Evolutionary conservation across 1,140 invertebrate genomes (phyloP), one percentile per base, ranked within the genome.

Genomic region (Pachyrhynchus sulphureomaculatus): DNA sequence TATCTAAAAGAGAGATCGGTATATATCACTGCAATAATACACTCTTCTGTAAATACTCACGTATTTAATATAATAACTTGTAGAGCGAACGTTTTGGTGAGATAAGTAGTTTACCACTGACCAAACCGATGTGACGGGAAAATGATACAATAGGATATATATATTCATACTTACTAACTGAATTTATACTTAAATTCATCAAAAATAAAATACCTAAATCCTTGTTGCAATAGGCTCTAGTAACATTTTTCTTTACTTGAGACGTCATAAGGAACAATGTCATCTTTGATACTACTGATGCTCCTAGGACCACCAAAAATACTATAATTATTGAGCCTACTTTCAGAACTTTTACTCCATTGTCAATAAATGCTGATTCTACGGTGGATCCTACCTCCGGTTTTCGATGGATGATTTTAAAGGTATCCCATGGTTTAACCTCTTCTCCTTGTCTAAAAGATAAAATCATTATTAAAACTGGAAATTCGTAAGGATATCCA

Each of bases 201-300:
- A 20, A 18, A 42, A 2, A 42, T 26, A 10, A 68, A 56, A 53
- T 64, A 71, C 90, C 86, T 80, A 88, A 82, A 78, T 88, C 79
- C 72, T 83, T 85, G 78, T 92, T 93, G 77, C 92, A 95, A 78
- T 90, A 91, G 10, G 83, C 77, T 67, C 93, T 80, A 39, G 81
- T 83, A 68, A 85, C 84, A 73, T 89, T 85, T 65, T 86, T 83
- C 69, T 84, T 84, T 20, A 95, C 79, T 74, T 94, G 91, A 62
- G 92, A 94, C 3, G 92, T 93, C 91, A 96, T 95, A 71, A 96
- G 91, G 34, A 95, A 83, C 41, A 93, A 81, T 33, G 88, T 87
- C 59, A 88, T 89, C 79, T 95, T 95, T 57, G 92, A 87, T 48
- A 94, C 78, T 34, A 93, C 89, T 17, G 90, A 90, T 55, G 86